Base-by-base conservation (phyloP, 1,140 invertebrate species). In the Aphelenchoides avenae region DNA sequence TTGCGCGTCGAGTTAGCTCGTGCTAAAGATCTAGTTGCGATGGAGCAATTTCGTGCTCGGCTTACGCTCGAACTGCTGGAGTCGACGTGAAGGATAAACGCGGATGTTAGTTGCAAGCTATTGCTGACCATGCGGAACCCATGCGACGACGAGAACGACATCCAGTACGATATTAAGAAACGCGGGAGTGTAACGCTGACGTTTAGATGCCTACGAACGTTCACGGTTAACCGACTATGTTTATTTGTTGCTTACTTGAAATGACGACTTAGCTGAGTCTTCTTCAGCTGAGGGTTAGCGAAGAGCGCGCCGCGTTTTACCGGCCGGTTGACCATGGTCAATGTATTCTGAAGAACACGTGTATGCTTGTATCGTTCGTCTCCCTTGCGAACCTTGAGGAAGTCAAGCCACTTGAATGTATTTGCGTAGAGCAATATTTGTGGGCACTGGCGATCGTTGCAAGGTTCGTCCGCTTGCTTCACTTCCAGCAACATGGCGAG, bases 101-200 rank as follows among this genome's bases (percentile, higher is more conserved):
- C 67, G 37, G 89, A 90, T 64, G 87, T 87, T 44, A 87, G 87
- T 0, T 86, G 86, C 5, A 93, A 83, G 18, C 87, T 82, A 13
- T 87, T 88, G 0, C 89, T 89, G n/a, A 86, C 84, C 31, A 96
- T 82, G 74, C 95, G 88, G 52, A 92, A 87, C 0, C 94, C 94
- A 61, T 89, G 84, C 71, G 94, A 89, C 83, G 91, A 89, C 0
- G 90, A 89, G 73, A 91, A 94, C 0, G 92, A 97, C 85, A 94
- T 92, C 92, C 92, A 97, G 80, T 98, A 97, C 71, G 87, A 89
- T 9, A 96, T 87, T 78, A 91, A 87, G 68, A 95, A 89, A 57
- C 87, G 85, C 73, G 92, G 90, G 34, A 94, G 82, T 1, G 86
- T 87, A 30, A 95, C 81, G 0, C 87, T 86, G 0, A 95, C 78